These are phyloP conservation scores for Grammomys dolichurus DNA, from an alignment of 2,113 vertebrate species.

Conservation along the genomic window DNA sequence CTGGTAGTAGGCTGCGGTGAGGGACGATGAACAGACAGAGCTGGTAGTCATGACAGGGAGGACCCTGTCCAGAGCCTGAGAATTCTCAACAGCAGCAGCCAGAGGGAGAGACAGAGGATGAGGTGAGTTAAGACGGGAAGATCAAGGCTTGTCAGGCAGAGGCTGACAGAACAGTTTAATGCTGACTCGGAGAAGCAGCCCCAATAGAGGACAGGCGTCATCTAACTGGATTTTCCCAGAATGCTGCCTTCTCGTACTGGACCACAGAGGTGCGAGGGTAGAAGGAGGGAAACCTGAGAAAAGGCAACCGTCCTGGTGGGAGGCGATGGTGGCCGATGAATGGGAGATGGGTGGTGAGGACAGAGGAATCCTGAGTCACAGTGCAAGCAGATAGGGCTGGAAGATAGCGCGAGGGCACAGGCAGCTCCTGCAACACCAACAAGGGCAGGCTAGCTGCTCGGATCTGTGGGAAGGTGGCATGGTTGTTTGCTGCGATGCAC, in stretches of 20 bases:
- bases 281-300: background rate
- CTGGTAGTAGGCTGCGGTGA: background rate
- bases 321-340: background rate
- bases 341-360: background rate
- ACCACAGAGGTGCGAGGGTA: background rate
- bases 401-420: too few species aligned
- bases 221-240: background rate
- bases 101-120: background rate
- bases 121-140: background rate
- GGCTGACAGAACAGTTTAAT: background rate
- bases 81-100: background rate
- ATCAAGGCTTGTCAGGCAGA: fast-evolving
- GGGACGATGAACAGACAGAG: background rate
- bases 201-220: background rate
- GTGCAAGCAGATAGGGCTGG: fast-evolving
- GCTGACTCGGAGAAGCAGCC: background rate
- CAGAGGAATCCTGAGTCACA: background rate
- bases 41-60: background rate
- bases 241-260: background rate
- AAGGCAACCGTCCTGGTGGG: fast-evolving
- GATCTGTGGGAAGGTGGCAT: background rate
- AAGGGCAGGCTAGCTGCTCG: background rate
- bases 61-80: background rate
- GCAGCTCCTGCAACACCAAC: background rate
- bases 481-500: background rate